These are phyloP conservation scores for Notodonta ziczac DNA, from an alignment of 2,888 invertebrate species.

Conservation along the genomic window DNA sequence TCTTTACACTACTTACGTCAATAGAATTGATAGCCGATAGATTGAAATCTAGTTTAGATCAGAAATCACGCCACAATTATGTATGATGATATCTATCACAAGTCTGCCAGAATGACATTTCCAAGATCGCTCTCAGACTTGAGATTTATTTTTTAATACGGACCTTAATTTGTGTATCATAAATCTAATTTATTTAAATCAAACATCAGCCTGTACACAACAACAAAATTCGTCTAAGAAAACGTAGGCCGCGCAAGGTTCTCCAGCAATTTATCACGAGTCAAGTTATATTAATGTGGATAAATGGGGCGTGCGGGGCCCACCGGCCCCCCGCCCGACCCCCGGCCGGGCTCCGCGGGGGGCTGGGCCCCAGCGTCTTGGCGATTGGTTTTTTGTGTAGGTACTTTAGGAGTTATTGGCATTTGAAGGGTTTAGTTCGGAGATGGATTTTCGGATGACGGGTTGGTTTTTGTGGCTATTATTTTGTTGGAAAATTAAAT, in stretches of 20 bases:
- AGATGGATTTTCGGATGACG: slow-evolving; percentile 5
- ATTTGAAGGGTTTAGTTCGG: slow-evolving; percentile 7
- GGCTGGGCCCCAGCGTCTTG: slow-evolving; percentile 43
- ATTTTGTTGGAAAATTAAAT: background rate
- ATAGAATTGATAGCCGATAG: too few species aligned
- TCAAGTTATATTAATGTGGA: slow-evolving; percentile 83
- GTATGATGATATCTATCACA: too few species aligned
- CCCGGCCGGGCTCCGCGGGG: slow-evolving; percentile 31
- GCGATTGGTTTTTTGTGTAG: slow-evolving; percentile 45
- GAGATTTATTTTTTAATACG: too few species aligned
- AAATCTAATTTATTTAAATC: background rate
- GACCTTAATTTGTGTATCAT: too few species aligned
- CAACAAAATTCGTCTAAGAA: slow-evolving; percentile 78
- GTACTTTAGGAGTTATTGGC: slow-evolving; percentile 16
- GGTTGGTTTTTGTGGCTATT: background rate
- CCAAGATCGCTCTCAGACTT: too few species aligned
- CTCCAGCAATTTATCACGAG: slow-evolving; percentile 81
- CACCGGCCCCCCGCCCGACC: slow-evolving; percentile 10
- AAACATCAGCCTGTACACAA: slow-evolving; percentile 57
- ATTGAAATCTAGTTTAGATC: too few species aligned
- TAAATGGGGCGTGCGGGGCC: slow-evolving; percentile 63
- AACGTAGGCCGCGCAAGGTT: slow-evolving; percentile 72
- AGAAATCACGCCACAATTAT: too few species aligned
- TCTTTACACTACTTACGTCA: too few species aligned
- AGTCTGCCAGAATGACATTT: too few species aligned